A percentile compares a stretch with the other conserved stretches of the same genome.
These are phyloP conservation scores for Camponotus fellah DNA, from an alignment of 2,888 invertebrate species.

Conservation along the genomic window DNA sequence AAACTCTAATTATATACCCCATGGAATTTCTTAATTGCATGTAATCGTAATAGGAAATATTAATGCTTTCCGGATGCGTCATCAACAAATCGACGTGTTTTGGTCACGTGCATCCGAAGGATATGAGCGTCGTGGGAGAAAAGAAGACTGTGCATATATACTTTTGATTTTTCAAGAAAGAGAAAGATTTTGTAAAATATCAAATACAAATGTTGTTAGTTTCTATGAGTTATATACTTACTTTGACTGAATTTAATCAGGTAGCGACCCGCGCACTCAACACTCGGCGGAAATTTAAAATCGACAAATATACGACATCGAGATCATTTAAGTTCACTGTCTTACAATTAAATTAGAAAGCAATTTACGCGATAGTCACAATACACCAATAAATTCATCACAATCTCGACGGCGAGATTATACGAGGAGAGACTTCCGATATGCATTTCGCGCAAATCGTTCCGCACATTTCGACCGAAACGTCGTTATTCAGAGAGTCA, in stretches of 20 bases:
- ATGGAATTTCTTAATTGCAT: neutral
- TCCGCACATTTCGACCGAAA: neutral
- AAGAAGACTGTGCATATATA: neutral
- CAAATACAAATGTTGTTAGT: neutral
- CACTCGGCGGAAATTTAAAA: slow-evolving; percentile 78
- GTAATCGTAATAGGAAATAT: slow-evolving; percentile 9
- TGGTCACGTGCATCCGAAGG: slow-evolving; percentile 37
- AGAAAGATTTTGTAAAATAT: neutral
- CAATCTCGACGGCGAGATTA: slow-evolving; percentile 5
- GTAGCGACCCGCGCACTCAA: slow-evolving; percentile 59
- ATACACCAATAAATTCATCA: slow-evolving; percentile 43
- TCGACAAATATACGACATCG: slow-evolving; percentile 78
- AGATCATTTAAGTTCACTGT: slow-evolving; percentile 63
- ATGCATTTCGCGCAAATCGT: slow-evolving; percentile 11
- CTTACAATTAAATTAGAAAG: slow-evolving; percentile 1
- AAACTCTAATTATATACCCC: neutral
- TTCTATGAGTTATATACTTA: slow-evolving; percentile 56
- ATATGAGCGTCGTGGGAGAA: neutral
- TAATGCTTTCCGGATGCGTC: slow-evolving; percentile 15
- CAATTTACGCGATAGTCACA: slow-evolving; percentile 40
- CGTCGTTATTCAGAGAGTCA: neutral
- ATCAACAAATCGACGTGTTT: neutral
- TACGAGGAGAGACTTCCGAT: neutral
- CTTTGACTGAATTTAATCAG: slow-evolving; percentile 59
- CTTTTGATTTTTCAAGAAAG: neutral